Conservation (phyloP, 2,113 vertebrate genomes). For the Sula dactylatra region DNA sequence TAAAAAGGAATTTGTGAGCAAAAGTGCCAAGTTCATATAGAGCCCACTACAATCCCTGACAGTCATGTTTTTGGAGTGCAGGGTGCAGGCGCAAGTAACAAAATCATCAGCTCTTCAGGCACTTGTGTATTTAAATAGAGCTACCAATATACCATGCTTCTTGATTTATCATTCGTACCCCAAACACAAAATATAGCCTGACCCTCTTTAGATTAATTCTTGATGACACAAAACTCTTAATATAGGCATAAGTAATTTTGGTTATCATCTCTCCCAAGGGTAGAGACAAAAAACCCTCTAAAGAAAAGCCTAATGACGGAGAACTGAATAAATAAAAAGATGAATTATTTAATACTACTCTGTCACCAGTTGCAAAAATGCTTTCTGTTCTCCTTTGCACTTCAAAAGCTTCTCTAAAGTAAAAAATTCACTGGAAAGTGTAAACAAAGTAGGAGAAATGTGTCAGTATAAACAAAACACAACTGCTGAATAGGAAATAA, state of each 20-base stretch:
- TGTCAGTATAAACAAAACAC: background rate
- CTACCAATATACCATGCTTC: background rate
- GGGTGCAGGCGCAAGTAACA: background rate
- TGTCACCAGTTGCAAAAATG: background rate
- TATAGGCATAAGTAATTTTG: background rate
- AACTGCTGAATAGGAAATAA: background rate
- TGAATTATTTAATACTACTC: background rate
- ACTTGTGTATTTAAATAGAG: background rate
- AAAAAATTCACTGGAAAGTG: background rate
- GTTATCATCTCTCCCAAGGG: background rate
- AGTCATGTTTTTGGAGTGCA: accelerated
- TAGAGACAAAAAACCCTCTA: background rate
- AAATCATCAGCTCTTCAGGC: background rate
- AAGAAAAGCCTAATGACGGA: background rate
- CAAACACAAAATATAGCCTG: background rate
- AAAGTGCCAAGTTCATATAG: background rate
- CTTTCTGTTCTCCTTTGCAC: background rate
- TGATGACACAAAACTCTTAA: background rate
- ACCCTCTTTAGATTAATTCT: background rate
- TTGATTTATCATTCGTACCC: background rate
- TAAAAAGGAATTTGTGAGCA: background rate
- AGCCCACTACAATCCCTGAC: background rate
- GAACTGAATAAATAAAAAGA: background rate
- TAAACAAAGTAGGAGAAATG: background rate
- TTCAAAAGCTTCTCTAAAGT: background rate